These are phyloP conservation scores for Melanotaenia nigrans DNA, from an alignment of 2,797 vertebrate genomes.

Conservation along the genomic window DNA sequence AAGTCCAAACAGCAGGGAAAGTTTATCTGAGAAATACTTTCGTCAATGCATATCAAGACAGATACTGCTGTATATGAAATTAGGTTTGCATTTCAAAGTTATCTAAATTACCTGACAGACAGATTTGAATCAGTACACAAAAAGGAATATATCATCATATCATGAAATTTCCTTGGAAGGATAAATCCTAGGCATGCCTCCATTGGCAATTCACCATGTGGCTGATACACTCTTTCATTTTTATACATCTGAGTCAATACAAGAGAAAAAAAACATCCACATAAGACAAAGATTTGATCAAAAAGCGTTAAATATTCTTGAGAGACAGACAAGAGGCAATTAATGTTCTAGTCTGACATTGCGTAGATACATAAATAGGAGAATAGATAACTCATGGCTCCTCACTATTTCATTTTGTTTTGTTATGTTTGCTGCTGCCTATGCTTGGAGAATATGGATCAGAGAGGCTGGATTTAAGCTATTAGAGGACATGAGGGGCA, in stretches of 20 bases:
- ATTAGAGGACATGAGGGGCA: conserved; percentile 47
- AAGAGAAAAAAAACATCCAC: conserved; percentile 5
- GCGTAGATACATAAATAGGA: conserved; percentile 5
- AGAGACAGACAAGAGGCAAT: conserved; percentile 48
- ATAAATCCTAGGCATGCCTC: background rate
- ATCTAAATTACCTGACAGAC: conserved; percentile 7
- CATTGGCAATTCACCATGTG: background rate
- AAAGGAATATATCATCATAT: conserved; percentile 5
- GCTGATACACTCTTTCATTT: background rate
- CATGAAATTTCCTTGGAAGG: background rate
- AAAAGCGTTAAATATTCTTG: conserved; percentile 25
- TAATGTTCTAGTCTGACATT: conserved; percentile 21
- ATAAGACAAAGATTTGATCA: conserved; percentile 37
- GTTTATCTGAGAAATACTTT: background rate
- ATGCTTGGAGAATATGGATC: conserved; percentile 37
- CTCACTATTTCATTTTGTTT: conserved; percentile 22
- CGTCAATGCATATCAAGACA: conserved; percentile 1
- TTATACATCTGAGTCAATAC: conserved; percentile 20
- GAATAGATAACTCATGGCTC: background rate
- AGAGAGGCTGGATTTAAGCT: conserved; percentile 40
- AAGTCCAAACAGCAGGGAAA: background rate
- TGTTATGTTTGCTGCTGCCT: conserved; percentile 12
- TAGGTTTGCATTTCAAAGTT: conserved; percentile 6
- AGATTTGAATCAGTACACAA: conserved; percentile 2
- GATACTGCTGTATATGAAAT: background rate